Percentiles rank a stretch among this genome's conserved stretches.
phyloP scores from a whole-genome alignment of 2,888 invertebrate species.

The Cataglyphis rosenhaueri region DNA sequence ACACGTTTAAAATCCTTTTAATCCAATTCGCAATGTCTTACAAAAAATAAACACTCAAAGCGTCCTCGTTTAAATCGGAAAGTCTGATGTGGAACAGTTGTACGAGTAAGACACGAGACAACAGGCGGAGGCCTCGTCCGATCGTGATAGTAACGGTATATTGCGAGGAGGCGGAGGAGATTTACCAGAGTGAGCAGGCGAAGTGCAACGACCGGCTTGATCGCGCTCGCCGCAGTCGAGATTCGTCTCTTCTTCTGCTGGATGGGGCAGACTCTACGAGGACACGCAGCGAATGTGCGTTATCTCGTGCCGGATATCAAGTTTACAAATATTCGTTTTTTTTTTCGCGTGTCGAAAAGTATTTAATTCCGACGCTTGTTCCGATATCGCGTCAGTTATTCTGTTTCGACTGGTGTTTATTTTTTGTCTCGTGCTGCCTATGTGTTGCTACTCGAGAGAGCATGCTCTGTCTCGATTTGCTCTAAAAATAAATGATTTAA shows the following conservation, averaged over 20 bases:
- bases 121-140: slow-evolving; percentile 28
- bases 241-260: slow-evolving; percentile 8
- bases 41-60: not conserved
- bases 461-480: not conserved
- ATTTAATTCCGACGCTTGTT: not conserved
- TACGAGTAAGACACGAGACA: not conserved
- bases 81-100: slow-evolving; percentile 7
- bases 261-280: not conserved
- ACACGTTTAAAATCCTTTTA: not conserved
- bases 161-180: slow-evolving; percentile 59
- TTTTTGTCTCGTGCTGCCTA: not conserved
- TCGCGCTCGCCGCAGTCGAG: slow-evolving; percentile 20
- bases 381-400: not conserved
- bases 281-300: not conserved
- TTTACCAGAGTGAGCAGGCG: slow-evolving; percentile 56
- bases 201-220: slow-evolving; percentile 66
- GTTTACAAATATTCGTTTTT: not conserved
- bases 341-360: not conserved
- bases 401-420: not conserved
- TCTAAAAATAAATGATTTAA: slow-evolving; percentile 9
- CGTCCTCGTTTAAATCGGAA: not conserved
- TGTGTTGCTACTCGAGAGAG: not conserved
- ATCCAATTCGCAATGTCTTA: not conserved
- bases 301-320: not conserved
- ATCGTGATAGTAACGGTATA: slow-evolving; percentile 66